phyloP scores from a whole-genome alignment of 2,113 vertebrate species.

The Coturnix japonica region DNA sequence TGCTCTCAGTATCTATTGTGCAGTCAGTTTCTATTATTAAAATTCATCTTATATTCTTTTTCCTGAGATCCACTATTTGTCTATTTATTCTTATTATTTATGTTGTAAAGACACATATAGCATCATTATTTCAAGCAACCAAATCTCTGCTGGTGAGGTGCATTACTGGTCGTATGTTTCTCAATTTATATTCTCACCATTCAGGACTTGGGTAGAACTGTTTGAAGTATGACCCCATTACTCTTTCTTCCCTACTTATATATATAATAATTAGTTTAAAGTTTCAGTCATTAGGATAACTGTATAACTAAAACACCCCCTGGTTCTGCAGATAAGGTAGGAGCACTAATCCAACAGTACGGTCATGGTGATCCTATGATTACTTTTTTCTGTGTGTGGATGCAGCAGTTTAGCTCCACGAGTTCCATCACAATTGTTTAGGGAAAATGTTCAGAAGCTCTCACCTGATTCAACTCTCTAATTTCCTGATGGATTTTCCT shows the following conservation, averaged over 20 bases:
- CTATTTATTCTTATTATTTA: conserved; percentile 8
- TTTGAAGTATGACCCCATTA: conserved; percentile 61
- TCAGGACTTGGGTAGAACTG: conserved; percentile 29
- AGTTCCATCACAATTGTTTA: neutral
- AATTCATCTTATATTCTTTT: conserved; percentile 4
- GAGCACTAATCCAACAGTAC: conserved; percentile 3
- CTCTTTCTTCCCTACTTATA: conserved; percentile 58
- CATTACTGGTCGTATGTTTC: conserved; percentile 33
- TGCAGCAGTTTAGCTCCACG: neutral
- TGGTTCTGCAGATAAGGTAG: neutral
- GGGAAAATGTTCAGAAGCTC: neutral
- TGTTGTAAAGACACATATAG: neutral
- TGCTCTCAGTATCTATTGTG: neutral
- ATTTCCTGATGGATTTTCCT: neutral
- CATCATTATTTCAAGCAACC: conserved; percentile 31
- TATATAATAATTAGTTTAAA: conserved; percentile 65
- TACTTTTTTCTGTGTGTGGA: neutral
- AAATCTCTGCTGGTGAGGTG: conserved; percentile 9
- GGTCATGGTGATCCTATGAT: neutral
- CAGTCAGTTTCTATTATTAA: conserved; percentile 9
- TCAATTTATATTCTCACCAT: neutral
- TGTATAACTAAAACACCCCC: conserved; percentile 35
- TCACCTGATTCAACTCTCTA: neutral
- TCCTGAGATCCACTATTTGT: conserved; percentile 12
- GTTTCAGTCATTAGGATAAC: conserved; percentile 49